These are phyloP conservation scores for Nesogale talazaci DNA, from an alignment of 2,113 vertebrate genomes.

Conservation along the genomic window DNA sequence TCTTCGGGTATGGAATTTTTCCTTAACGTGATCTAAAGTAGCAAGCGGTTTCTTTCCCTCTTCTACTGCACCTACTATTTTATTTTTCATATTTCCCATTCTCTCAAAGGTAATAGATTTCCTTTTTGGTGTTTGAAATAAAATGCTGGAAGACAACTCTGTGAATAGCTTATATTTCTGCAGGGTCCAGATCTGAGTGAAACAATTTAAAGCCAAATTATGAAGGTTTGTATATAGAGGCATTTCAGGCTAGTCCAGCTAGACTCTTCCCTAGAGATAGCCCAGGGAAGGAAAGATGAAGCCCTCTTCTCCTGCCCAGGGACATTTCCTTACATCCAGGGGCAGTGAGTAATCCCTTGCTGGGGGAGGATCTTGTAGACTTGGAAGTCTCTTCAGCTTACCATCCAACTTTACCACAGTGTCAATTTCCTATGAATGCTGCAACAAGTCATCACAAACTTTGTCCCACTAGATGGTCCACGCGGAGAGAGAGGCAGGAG, in stretches of 20 bases:
- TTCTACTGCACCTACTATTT: background rate
- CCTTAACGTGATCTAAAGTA: background rate
- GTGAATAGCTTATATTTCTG: background rate
- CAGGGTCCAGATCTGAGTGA: background rate
- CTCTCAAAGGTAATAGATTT: background rate
- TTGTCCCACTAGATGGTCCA: too few species aligned
- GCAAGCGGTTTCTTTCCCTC: background rate
- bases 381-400: background rate
- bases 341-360: background rate
- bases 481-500: too few species aligned
- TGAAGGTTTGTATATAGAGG: background rate
- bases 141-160: background rate
- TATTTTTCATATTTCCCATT: conserved; percentile 2
- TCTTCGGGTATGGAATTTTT: background rate
- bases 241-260: background rate
- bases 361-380: background rate
- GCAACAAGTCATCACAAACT: too few species aligned
- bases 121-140: background rate
- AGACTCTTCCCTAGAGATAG: background rate
- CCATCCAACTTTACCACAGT: background rate
- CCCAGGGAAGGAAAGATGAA: background rate
- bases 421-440: background rate
- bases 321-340: background rate
- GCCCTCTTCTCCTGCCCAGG: background rate
- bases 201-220: background rate